A percentile compares a stretch with the other conserved stretches of the same genome.
phyloP scores from a whole-genome alignment of 1,140 invertebrate species.

The Nixonia krombeini region DNA sequence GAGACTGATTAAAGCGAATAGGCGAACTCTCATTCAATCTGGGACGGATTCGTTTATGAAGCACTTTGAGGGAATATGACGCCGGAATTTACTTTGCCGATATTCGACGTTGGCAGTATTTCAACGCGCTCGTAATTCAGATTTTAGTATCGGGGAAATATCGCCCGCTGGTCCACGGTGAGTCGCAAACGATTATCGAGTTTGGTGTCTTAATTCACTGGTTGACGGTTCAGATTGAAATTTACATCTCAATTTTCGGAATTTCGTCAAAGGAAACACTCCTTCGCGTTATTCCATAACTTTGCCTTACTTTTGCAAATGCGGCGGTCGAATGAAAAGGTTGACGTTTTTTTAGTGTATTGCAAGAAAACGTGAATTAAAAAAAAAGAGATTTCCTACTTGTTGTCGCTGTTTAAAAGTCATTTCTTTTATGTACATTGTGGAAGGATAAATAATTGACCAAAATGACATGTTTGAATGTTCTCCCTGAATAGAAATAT shows the following conservation, averaged over 20 bases:
- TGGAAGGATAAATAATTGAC: neutral
- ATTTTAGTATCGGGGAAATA: conserved; percentile 39
- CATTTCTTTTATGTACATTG: neutral
- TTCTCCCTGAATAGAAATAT: too few species aligned
- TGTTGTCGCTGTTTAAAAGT: neutral
- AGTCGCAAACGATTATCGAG: conserved; percentile 18
- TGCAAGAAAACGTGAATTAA: too few species aligned
- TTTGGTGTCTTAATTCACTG: conserved; percentile 17
- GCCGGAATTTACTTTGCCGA: too few species aligned
- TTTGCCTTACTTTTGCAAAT: neutral
- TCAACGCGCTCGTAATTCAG: conserved; percentile 40
- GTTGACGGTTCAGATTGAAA: conserved; percentile 16
- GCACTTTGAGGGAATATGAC: conserved; percentile 13
- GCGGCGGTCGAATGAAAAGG: too few species aligned
- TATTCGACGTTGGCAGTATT: conserved; percentile 33
- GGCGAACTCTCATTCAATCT: conserved; percentile 24
- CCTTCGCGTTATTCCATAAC: too few species aligned
- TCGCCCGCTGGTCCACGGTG: conserved; percentile 6
- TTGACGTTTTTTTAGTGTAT: too few species aligned
- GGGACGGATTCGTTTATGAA: conserved; percentile 22
- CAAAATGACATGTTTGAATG: too few species aligned
- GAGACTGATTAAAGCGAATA: too few species aligned
- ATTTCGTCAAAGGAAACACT: too few species aligned
- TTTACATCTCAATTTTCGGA: too few species aligned
- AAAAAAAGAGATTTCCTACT: neutral